These are phyloP conservation scores for Rhopalosiphum nymphaeae DNA, from an alignment of 2,888 invertebrate genomes.

Conservation along the genomic window DNA sequence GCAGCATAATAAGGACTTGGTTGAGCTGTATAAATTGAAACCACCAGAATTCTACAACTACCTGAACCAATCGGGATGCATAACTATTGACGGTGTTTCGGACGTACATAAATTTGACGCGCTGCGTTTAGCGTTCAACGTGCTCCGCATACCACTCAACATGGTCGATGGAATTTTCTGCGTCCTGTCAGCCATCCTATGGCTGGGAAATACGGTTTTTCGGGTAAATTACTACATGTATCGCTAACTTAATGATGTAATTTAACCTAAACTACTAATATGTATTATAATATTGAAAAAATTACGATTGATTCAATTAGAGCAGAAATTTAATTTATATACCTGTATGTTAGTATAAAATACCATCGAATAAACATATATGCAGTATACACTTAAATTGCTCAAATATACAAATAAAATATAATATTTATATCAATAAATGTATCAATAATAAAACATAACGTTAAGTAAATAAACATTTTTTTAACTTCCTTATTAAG, in stretches of 20 bases:
- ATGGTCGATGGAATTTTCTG: slow-evolving; percentile 92
- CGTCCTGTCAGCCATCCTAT: slow-evolving; percentile 88
- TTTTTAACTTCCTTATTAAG: neutral
- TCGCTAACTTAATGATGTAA: neutral
- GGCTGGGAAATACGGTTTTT: slow-evolving; percentile 90
- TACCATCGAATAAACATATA: neutral
- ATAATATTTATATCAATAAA: neutral
- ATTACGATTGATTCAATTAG: neutral
- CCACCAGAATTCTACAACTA: slow-evolving; percentile 85
- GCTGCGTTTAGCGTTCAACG: slow-evolving; percentile 88
- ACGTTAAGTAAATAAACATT: neutral
- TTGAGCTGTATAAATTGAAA: slow-evolving; percentile 80
- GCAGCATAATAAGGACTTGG: slow-evolving; percentile 78
- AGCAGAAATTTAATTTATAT: neutral
- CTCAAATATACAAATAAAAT: neutral
- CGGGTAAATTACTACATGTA: slow-evolving; percentile 72
- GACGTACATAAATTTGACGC: slow-evolving; percentile 84
- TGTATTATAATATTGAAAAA: neutral
- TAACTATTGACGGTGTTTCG: slow-evolving; percentile 76
- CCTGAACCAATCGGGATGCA: slow-evolving; percentile 84
- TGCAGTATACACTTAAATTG: neutral
- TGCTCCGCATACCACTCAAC: slow-evolving; percentile 85
- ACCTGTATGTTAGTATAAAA: no score
- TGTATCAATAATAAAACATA: neutral
- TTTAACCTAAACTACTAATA: neutral